Conservation (phyloP, 2,113 vertebrate genomes). For the Cranoglanis bouderius region DNA sequence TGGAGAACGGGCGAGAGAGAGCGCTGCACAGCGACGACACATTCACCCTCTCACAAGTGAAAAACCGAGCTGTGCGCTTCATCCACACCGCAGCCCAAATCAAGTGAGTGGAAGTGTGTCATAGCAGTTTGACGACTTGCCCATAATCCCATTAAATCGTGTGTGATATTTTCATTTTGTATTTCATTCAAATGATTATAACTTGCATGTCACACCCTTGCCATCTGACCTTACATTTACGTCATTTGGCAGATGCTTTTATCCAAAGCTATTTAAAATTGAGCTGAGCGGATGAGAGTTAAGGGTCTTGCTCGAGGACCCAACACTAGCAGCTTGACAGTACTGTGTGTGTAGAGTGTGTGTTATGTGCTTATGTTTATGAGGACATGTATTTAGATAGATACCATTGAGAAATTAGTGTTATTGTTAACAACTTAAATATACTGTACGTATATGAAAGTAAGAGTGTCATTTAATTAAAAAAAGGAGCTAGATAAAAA, state of each 20-base stretch:
- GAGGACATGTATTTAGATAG: not conserved
- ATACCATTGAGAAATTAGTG: not conserved
- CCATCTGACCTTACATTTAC: not conserved
- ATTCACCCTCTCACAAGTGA: conserved; percentile 80
- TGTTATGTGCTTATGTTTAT: conserved; percentile 7
- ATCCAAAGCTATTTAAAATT: not conserved
- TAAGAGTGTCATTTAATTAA: too few species aligned
- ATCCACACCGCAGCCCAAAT: conserved; percentile 75
- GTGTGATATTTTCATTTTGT: not conserved
- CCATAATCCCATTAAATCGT: not conserved
- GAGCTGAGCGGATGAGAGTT: not conserved
- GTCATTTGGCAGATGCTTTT: too few species aligned
- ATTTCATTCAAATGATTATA: not conserved
- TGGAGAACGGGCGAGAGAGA: conserved; percentile 54
- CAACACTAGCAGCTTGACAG: not conserved
- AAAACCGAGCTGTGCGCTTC: conserved; percentile 74
- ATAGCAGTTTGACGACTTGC: not conserved
- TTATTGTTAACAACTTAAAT: not conserved
- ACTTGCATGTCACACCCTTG: not conserved
- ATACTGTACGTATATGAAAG: too few species aligned
- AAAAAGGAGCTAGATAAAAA: too few species aligned
- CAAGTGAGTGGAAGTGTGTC: conserved; percentile 74
- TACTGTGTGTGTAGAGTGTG: conserved; percentile 44
- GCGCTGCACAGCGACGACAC: conserved; percentile 68
- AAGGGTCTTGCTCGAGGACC: not conserved